Conservation (phyloP, 2,797 vertebrate species). For the Girardinus metallicus region DNA sequence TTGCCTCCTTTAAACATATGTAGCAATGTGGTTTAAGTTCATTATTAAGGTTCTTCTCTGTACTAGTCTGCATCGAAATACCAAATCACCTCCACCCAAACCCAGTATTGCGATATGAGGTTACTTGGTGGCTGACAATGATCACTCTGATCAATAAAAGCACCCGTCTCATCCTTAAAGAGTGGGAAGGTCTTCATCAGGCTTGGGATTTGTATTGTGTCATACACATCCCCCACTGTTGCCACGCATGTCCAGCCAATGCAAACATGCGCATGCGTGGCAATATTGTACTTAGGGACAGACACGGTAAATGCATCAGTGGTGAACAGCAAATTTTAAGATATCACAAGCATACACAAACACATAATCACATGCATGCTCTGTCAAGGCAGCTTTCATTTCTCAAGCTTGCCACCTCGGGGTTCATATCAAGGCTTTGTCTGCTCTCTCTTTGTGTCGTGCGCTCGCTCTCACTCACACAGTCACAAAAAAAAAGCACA, state of each 20-base stretch:
- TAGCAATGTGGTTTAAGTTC: neutral
- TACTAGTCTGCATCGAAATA: neutral
- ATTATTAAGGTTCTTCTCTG: neutral
- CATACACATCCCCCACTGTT: neutral
- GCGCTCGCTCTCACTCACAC: conserved; percentile 5
- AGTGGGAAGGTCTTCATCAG: conserved; percentile 13
- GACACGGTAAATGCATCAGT: neutral
- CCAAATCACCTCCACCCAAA: neutral
- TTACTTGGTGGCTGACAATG: neutral
- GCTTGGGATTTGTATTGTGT: conserved; percentile 7
- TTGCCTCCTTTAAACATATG: neutral
- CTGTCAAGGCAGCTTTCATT: conserved; percentile 32
- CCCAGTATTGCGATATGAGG: neutral
- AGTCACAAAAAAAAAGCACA: neutral
- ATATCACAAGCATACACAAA: conserved; percentile 14
- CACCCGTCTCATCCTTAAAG: neutral
- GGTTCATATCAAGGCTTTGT: conserved; percentile 41
- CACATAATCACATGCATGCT: neutral
- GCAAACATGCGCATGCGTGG: neutral
- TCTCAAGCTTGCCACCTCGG: conserved; percentile 28
- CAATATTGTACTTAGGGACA: neutral
- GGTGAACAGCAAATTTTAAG: conserved; percentile 13
- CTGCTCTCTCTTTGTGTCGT: conserved; percentile 27
- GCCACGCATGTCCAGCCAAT: conserved; percentile 8
- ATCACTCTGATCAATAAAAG: neutral